Evolutionary conservation across 2,888 invertebrate species (phyloP), one percentile per base, ranked within the genome.

Genomic region (Lithosia quadra): DNA sequence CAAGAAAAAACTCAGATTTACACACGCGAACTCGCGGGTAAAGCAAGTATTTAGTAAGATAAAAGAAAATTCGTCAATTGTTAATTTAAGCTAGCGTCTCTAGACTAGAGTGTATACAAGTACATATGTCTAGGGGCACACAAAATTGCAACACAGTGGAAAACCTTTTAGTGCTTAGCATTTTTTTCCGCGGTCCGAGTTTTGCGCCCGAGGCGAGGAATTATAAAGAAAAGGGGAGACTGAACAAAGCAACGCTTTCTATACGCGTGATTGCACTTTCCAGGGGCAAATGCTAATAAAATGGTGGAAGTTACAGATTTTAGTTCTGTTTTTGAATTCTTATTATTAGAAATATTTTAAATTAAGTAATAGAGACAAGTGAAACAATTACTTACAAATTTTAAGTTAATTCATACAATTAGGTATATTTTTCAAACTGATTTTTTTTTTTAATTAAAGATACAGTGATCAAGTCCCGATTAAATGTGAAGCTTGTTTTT

Each of bases 251-350:
- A 82, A 82, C 81, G 82, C 79, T 72, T 74, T 82, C 78, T 74
- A 78, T 84, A 77, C 88, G 87, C 90, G 86, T 90, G 90, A 90
- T 91, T 91, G 89, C 88, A 81, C 86, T 82, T 82, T 79, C 78
- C 83, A 71, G 77, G 83, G 85, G 80, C 77, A 79, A 75, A 80
- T 71, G 75, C 73, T 80, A 79, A 79, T 80, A 78, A 79, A 69
- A 53, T 65, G 36, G 34, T 36, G 21, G 60, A 33, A 57, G 9
- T 63, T 73, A 72, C 69, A 39, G 62, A 34, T 9, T 13, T 66
- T n/a, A 24, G 10, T 21, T n/a, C n/a, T 59, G 3, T 24, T 49
- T 1, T 10, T 7, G 2, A 21, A 9, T 59, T 15, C 22, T 34
- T 9, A 22, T 36, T 60, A 36, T 49, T 49, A 60, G 21, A 15